These are phyloP conservation scores for Falco cherrug DNA, from an alignment of 2,797 vertebrate genomes.

Conservation along the genomic window DNA sequence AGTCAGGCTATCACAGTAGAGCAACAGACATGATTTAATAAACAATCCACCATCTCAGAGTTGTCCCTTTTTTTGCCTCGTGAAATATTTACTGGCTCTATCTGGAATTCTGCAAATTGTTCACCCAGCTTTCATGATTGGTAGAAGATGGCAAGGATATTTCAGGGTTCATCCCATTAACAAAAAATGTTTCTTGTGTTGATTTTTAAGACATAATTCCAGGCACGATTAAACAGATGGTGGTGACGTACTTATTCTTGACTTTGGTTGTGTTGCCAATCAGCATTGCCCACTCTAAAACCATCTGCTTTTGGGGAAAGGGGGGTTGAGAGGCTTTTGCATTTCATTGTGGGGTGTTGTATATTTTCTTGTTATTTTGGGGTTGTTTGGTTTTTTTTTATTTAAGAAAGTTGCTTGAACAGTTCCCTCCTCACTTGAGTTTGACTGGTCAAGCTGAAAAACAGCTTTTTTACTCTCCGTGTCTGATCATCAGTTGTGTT, in stretches of 20 bases:
- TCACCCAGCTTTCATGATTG: background rate
- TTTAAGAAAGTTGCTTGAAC: background rate
- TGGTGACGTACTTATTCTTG: background rate
- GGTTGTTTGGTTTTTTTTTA: background rate
- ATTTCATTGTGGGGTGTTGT: background rate
- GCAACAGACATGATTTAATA: background rate
- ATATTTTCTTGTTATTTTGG: background rate
- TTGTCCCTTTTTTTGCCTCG: background rate
- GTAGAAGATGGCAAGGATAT: background rate
- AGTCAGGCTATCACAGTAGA: background rate
- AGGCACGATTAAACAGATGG: constrained; percentile 10
- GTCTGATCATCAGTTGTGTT: background rate
- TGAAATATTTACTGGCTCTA: background rate
- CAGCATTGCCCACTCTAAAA: background rate
- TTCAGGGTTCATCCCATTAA: background rate
- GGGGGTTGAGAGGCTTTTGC: background rate
- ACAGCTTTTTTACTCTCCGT: rapidly evolving
- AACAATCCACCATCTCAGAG: background rate
- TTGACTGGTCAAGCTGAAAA: background rate
- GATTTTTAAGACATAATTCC: background rate
- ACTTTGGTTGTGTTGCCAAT: background rate
- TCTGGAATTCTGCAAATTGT: background rate
- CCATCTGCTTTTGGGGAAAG: background rate
- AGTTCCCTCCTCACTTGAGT: background rate
- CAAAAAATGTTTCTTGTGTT: background rate